Percentiles rank a stretch among this genome's conserved stretches.
These are phyloP conservation scores for Charaxes varanes DNA, from an alignment of 1,140 invertebrate genomes.

Conservation along the genomic window DNA sequence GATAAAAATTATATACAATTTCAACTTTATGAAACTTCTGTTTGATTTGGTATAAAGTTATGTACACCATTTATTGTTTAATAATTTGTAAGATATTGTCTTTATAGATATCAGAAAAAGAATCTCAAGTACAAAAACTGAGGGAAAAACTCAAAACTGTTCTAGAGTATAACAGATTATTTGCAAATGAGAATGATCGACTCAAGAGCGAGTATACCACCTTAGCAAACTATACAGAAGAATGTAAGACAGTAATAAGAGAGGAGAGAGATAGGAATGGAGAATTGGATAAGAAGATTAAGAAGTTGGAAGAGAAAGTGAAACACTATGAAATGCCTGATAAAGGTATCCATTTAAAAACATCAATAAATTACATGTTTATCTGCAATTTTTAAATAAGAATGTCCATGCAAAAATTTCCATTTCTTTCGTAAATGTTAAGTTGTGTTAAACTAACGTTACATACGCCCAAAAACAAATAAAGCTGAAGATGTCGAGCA, in stretches of 20 bases:
- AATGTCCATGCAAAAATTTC: no score
- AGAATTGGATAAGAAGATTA: conserved; percentile 41
- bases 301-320: conserved; percentile 55
- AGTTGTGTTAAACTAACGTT: no score
- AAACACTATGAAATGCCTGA: conserved; percentile 65
- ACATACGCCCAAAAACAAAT: no score
- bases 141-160: conserved; percentile 56
- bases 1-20: no score
- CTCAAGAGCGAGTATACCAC: conserved; percentile 41
- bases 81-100: neutral
- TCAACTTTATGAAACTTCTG: no score
- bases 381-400: no score
- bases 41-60: no score
- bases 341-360: no score
- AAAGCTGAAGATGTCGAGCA: no score
- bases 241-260: conserved; percentile 48
- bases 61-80: neutral
- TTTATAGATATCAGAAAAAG: conserved; percentile 53
- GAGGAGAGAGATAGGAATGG: conserved; percentile 43
- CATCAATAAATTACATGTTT: no score
- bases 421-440: no score
- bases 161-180: conserved; percentile 54
- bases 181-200: conserved; percentile 57
- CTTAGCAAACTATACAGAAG: conserved; percentile 45
- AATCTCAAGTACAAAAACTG: conserved; percentile 48